Conservation (phyloP, 2,113 vertebrate species). For the Trematocara marginatum region DNA sequence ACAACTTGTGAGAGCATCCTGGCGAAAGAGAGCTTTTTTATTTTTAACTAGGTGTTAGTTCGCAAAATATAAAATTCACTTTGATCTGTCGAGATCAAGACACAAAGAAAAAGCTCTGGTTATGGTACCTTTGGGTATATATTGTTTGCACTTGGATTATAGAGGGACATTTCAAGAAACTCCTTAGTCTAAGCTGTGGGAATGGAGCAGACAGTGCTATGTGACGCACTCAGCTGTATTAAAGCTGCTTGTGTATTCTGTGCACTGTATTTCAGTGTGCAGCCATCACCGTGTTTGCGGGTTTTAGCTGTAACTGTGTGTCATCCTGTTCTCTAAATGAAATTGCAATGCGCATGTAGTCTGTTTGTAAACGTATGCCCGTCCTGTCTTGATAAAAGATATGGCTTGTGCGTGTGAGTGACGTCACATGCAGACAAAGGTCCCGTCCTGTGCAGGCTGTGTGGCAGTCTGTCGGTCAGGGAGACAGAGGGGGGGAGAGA, state of each 20-base stretch:
- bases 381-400: neutral
- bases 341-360: neutral
- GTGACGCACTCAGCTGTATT: neutral
- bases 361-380: neutral
- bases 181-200: neutral
- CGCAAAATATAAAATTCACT: neutral
- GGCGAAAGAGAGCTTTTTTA: neutral
- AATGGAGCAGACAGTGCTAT: neutral
- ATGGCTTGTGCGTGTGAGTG: constrained; percentile 1
- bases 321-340: neutral
- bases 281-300: neutral
- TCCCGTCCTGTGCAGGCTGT: constrained; percentile 45
- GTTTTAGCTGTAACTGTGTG: neutral
- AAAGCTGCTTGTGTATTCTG: neutral
- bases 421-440: constrained; percentile 64
- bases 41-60: neutral
- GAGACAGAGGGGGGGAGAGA: neutral
- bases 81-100: neutral
- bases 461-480: constrained; percentile 20
- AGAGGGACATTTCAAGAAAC: neutral
- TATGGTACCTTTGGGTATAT: neutral
- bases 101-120: neutral
- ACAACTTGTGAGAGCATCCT: neutral
- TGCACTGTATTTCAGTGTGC: neutral
- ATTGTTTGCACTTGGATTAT: neutral